These are phyloP conservation scores for Arvicanthis niloticus DNA, from an alignment of 2,113 vertebrate species.

Conservation along the genomic window DNA sequence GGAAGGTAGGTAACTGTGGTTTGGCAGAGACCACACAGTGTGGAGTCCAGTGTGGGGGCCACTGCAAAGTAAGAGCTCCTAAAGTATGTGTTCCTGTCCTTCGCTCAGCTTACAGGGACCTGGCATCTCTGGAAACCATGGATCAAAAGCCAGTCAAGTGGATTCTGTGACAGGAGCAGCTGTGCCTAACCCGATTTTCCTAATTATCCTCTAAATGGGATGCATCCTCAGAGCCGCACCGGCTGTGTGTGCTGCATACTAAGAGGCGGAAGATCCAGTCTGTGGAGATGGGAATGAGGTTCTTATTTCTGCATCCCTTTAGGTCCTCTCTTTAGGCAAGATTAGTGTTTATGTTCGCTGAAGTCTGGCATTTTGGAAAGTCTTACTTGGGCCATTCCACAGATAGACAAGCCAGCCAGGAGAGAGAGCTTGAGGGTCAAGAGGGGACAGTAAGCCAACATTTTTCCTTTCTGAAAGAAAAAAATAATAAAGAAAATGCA, in stretches of 20 bases:
- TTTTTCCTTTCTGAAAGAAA: neutral
- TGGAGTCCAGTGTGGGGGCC: accelerated
- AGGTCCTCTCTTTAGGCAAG: neutral
- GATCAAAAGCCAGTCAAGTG: neutral
- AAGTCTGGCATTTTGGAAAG: neutral
- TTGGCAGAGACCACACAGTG: neutral
- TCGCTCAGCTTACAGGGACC: accelerated
- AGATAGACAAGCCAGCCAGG: neutral
- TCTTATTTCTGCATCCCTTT: neutral
- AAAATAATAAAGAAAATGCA: neutral
- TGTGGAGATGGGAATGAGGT: neutral
- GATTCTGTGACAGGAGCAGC: neutral
- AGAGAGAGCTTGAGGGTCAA: neutral
- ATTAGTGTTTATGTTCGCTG: neutral
- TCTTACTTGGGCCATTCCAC: neutral
- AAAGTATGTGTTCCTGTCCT: neutral
- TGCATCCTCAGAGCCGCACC: accelerated
- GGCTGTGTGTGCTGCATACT: accelerated
- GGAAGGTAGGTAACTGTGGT: neutral
- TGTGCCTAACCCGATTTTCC: neutral
- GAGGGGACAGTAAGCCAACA: neutral
- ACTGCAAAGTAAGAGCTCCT: accelerated
- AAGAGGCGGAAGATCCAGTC: neutral
- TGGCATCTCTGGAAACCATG: neutral
- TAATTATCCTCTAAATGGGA: neutral